phyloP scores from a whole-genome alignment of 2,797 vertebrate genomes.

The Etheostoma perlongum region DNA sequence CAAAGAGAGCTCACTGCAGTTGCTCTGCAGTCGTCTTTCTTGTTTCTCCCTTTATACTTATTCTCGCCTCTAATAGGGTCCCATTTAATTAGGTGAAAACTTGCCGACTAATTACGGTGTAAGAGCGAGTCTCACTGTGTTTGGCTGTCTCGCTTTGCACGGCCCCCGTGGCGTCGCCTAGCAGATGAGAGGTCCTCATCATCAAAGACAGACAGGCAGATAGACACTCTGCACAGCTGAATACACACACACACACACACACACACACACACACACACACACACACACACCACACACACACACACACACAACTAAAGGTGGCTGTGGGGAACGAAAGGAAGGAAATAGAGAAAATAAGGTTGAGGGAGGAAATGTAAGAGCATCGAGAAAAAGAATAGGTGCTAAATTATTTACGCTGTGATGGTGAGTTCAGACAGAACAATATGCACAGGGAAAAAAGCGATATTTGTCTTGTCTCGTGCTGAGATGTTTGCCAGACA shows the following conservation, averaged over 20 bases:
- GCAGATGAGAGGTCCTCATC: slow-evolving; percentile 47
- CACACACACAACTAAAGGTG: slow-evolving; percentile 30
- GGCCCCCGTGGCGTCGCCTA: slow-evolving; percentile 56
- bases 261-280: slow-evolving; percentile 22
- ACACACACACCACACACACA: slow-evolving; percentile 4
- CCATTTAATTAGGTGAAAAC: slow-evolving; percentile 74
- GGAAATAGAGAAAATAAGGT: slow-evolving; percentile 41
- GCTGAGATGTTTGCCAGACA: slow-evolving; percentile 77
- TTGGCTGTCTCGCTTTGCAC: slow-evolving; percentile 48
- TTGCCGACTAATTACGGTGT: slow-evolving; percentile 64
- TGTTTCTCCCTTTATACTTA: slow-evolving; percentile 30
- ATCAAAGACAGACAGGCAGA: slow-evolving; percentile 56
- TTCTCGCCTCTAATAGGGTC: slow-evolving; percentile 60
- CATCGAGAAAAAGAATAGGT: slow-evolving; percentile 45
- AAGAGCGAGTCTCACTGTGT: slow-evolving; percentile 49
- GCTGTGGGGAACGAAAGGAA: slow-evolving; percentile 32
- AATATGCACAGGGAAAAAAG: slow-evolving; percentile 70
- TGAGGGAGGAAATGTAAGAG: slow-evolving; percentile 47
- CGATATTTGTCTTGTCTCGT: slow-evolving; percentile 75
- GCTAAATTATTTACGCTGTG: slow-evolving; percentile 73
- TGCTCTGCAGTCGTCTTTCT: slow-evolving; percentile 42
- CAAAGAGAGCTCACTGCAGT: slow-evolving; percentile 47
- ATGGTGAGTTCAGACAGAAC: slow-evolving; percentile 65
- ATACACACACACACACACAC: slow-evolving; percentile 16
- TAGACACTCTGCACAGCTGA: slow-evolving; percentile 15